These are phyloP conservation scores for Papilio gigon DNA, from an alignment of 2,888 invertebrate genomes.

Conservation along the genomic window DNA sequence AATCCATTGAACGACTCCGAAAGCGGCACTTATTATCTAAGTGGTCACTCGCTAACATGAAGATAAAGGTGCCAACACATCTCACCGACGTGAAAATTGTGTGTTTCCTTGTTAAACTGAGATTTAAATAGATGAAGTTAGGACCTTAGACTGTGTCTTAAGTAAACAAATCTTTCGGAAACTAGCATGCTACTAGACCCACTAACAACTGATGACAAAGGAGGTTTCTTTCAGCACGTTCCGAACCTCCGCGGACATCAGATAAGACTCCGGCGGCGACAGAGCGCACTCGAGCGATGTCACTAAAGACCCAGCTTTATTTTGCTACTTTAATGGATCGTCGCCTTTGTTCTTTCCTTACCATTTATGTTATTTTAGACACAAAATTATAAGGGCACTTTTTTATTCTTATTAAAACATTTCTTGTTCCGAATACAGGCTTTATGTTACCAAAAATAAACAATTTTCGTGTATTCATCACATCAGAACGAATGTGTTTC, in stretches of 20 bases:
- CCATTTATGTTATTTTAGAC: not conserved
- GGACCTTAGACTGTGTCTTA: not conserved
- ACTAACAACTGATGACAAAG: conserved; percentile 42
- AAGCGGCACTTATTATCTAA: no score
- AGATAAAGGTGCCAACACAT: no score
- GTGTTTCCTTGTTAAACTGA: no score
- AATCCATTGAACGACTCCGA: no score
- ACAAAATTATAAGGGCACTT: no score
- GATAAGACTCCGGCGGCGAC: conserved; percentile 41
- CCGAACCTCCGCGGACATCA: conserved; percentile 45
- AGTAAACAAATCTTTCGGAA: not conserved
- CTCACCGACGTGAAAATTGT: no score
- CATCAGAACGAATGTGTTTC: conserved; percentile 5
- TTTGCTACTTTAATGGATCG: conserved; percentile 4
- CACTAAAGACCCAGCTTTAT: conserved; percentile 3
- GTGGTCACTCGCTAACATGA: no score
- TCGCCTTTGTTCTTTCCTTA: not conserved
- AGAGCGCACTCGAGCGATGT: not conserved
- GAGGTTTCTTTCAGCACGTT: conserved; percentile 48
- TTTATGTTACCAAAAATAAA: not conserved
- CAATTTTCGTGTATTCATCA: not conserved
- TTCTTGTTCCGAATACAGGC: not conserved
- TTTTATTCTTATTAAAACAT: not conserved
- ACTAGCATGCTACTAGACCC: not conserved
- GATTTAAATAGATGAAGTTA: no score